phyloP scores from a whole-genome alignment of 37 sponge, comb jelly and placozoan genomes.

The Tethya wilhelma region DNA sequence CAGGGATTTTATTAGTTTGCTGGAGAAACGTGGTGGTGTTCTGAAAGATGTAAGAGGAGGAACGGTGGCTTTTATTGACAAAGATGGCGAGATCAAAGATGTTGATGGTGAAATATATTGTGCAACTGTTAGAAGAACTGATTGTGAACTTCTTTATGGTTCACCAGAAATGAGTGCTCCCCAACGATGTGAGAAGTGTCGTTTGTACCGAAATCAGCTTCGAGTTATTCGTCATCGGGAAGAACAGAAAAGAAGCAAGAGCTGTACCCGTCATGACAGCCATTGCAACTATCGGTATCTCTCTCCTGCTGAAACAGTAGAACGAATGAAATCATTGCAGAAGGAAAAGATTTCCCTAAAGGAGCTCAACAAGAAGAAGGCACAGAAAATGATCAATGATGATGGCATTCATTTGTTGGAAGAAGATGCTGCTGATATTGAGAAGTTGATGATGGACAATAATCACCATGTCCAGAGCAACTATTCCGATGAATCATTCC shows the following conservation, averaged over 20 bases:
- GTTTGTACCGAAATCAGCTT: neutral
- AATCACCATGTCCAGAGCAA: neutral
- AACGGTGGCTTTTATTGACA: too few species aligned
- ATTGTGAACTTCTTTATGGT: too few species aligned
- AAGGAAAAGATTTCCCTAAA: neutral
- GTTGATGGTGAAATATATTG: too few species aligned
- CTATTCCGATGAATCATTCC: slow-evolving; percentile 1
- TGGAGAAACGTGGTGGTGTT: too few species aligned
- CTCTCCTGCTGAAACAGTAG: neutral
- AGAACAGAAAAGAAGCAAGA: neutral
- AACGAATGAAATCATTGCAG: neutral
- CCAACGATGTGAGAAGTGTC: neutral
- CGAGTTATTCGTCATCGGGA: neutral
- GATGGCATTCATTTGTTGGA: neutral
- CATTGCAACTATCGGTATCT: neutral
- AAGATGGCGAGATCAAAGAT: too few species aligned
- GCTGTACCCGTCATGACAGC: neutral
- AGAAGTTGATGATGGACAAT: neutral
- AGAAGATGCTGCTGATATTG: slow-evolving; percentile 2
- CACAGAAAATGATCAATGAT: neutral
- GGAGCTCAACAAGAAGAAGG: neutral
- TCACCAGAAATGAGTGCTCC: neutral
- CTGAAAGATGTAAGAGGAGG: too few species aligned
- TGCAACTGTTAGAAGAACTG: too few species aligned
- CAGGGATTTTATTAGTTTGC: too few species aligned